Conservation (phyloP, 2,797 vertebrate species). For the Phataginus tetradactyla region DNA sequence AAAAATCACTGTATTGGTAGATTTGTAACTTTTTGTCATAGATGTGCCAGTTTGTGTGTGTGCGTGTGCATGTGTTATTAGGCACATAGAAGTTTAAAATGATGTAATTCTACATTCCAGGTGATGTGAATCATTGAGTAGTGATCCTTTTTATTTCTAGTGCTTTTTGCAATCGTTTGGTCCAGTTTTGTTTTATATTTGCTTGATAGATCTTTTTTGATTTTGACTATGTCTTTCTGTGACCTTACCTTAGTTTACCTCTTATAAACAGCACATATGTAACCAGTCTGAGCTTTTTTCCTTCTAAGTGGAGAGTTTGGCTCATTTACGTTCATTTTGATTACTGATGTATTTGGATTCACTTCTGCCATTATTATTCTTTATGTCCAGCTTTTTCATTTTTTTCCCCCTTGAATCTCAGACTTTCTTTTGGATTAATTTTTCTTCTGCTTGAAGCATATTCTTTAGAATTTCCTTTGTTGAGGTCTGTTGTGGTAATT, state of each 20-base stretch:
- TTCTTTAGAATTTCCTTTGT: slow-evolving; percentile 56
- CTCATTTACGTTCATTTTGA: slow-evolving; percentile 16
- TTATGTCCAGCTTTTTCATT: not conserved
- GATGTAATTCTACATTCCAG: not conserved
- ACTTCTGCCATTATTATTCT: not conserved
- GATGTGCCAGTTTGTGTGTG: not conserved
- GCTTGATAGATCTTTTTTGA: not conserved
- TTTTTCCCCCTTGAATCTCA: not conserved
- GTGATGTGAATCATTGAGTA: not conserved
- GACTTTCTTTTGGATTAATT: slow-evolving; percentile 13
- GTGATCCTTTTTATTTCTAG: not conserved
- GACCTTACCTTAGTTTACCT: slow-evolving; percentile 15
- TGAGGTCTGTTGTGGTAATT: slow-evolving; percentile 16
- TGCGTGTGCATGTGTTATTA: not conserved
- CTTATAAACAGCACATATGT: not conserved
- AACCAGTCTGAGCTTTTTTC: slow-evolving; percentile 21
- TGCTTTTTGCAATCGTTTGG: not conserved
- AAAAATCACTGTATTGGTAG: not conserved
- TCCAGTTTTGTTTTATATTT: slow-evolving; percentile 27
- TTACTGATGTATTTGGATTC: slow-evolving; percentile 24
- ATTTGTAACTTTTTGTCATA: not conserved
- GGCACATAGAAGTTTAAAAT: not conserved
- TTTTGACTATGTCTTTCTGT: slow-evolving; percentile 14
- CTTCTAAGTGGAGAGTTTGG: not conserved
- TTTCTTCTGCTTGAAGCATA: slow-evolving; percentile 32